phyloP scores from a whole-genome alignment of 2,888 invertebrate species.

The Lasioglossum morio region DNA sequence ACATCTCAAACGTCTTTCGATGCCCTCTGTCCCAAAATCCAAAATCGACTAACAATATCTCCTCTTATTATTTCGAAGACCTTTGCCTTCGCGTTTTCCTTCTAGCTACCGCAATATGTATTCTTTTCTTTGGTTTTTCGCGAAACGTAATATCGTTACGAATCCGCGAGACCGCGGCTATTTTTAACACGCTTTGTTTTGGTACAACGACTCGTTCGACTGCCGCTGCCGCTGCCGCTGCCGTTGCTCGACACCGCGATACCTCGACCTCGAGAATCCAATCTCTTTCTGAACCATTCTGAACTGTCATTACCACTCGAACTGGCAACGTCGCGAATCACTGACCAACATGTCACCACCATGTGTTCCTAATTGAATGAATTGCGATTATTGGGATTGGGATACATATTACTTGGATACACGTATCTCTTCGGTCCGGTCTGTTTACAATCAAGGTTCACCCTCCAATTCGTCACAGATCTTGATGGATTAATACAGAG shows the following conservation, averaged over 20 bases:
- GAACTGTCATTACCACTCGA: constrained; percentile 53
- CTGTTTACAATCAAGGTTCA: constrained; percentile 6
- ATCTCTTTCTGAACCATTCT: constrained; percentile 33
- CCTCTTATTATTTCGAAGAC: neutral
- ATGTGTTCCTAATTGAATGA: constrained; percentile 54
- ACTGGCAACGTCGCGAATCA: constrained; percentile 45
- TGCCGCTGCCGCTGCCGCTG: neutral
- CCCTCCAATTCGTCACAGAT: neutral
- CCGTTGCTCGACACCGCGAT: no score
- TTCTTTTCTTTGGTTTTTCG: neutral
- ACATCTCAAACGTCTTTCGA: constrained; percentile 25
- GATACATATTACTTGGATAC: neutral
- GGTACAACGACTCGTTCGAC: constrained; percentile 60
- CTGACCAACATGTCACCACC: constrained; percentile 47
- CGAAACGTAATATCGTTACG: constrained; percentile 48
- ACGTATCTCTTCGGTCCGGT: neutral
- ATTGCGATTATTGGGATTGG: constrained; percentile 28
- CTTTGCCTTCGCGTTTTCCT: no score
- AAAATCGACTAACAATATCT: neutral
- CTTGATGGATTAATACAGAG: neutral
- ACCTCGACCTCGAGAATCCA: constrained; percentile 12
- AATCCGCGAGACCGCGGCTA: constrained; percentile 46
- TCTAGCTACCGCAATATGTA: neutral
- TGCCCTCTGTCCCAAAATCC: constrained; percentile 1
- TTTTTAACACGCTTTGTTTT: constrained; percentile 70